Evolutionary conservation across 2,888 invertebrate species (phyloP), one percentile per base, ranked within the genome.

Genomic region (Ormyrus rosae): DNA sequence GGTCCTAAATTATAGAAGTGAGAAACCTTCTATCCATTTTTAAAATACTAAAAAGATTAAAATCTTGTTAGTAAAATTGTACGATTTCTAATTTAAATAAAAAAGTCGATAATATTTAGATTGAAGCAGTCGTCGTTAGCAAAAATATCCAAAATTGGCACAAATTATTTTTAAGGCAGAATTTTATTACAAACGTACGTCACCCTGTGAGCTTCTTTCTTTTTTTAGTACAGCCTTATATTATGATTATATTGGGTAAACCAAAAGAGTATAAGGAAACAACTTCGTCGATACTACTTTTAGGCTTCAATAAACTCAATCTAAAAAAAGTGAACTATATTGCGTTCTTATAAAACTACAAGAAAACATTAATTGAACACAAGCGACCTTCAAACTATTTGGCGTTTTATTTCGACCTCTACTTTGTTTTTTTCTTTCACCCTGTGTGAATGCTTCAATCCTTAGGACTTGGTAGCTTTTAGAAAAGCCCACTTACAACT

Each of bases 361-460:
- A 53, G 68, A 75, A 68, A 78, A 78, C 48, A 74, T 55, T 67
- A 9, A 19, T 61, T 82, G 80, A 82, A 78, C 80, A 80, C 77
- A 78, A 81, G n/a, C 68, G 53, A 80, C 70, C 34, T 80, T 11
- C 56, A 61, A 80, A 71, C 61, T 82, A 80, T 80, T 82, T 82
- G 82, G 80, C 74, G 53, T 82, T 68, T 78, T 19, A 61, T 58
- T 10, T 69, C 61, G 58, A 81, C 64, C 72, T 81, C 60, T 64
- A 70, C 45, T 48, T 65, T 69, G 9, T 69, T 48, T 61, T 34
- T 50, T 45, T 11, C 11, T 76, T 6, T 60, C 69, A 78, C 74
- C 67, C 58, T 74, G 70, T 68, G 55, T 73, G 63, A 72, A 63
- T n/a, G 60, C 65, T 71, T 45, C 56, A 34, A 74, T 67, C 63